Evolutionary conservation across 2,888 invertebrate genomes (phyloP).

Genomic region (Acleris laterana): DNA sequence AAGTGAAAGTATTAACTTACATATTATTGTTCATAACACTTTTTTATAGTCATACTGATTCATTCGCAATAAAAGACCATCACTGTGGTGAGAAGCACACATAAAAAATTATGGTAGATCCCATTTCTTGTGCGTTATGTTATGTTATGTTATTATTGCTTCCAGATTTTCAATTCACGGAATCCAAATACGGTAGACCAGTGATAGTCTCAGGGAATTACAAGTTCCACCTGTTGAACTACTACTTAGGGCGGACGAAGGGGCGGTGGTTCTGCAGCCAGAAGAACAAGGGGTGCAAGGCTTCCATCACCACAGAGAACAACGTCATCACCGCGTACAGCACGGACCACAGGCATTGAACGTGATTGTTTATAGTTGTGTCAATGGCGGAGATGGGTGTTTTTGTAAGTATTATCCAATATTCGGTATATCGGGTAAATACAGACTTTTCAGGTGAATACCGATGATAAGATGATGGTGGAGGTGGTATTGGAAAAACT

Average conservation of each 20-base stretch:
- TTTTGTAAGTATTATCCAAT: too few species aligned
- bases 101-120: neutral
- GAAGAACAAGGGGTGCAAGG: conserved; percentile 12
- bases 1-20: too few species aligned
- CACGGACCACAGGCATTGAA: conserved; percentile 13
- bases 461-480: too few species aligned
- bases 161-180: conserved; percentile 7
- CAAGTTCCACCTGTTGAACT: conserved; percentile 7
- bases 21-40: too few species aligned
- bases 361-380: neutral
- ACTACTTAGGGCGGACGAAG: neutral
- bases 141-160: neutral
- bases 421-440: too few species aligned
- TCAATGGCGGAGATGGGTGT: too few species aligned
- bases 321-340: conserved; percentile 7
- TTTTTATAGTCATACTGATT: too few species aligned
- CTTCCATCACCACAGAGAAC: conserved; percentile 16
- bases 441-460: too few species aligned
- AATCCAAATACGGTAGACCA: conserved; percentile 1
- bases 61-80: too few species aligned
- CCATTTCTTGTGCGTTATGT: too few species aligned
- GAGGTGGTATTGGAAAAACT: too few species aligned
- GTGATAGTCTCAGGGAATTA: conserved; percentile 5
- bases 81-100: too few species aligned
- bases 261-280: conserved; percentile 4